Evolutionary conservation across 2,888 invertebrate species (phyloP).

Genomic region (Gandaritis pyraliata): DNA sequence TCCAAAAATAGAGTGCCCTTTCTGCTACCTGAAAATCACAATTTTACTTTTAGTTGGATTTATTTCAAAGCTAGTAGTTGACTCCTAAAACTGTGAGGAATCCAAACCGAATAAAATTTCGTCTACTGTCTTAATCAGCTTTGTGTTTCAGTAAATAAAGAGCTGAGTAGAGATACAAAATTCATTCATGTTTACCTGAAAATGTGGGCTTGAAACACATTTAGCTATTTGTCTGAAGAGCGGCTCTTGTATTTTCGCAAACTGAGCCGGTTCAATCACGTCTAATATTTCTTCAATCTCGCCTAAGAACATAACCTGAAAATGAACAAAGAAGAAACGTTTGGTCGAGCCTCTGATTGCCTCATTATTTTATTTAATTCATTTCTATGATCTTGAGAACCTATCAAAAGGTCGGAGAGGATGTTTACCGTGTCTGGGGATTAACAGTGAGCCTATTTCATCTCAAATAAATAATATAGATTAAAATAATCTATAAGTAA

Average conservation of each 20-base stretch:
- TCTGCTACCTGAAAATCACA: slow-evolving; percentile 93
- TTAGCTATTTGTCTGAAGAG: slow-evolving; percentile 99
- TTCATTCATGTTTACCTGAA: slow-evolving; percentile 90
- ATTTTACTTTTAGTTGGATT: not conserved
- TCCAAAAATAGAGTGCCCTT: slow-evolving; percentile 99
- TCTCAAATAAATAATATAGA: too few relatives aligned
- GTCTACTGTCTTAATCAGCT: too few relatives aligned
- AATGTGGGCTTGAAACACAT: slow-evolving; percentile 99
- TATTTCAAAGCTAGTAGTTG: not conserved
- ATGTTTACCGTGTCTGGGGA: too few relatives aligned
- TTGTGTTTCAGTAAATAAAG: too few relatives aligned
- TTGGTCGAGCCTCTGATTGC: not conserved
- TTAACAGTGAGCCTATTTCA: too few relatives aligned
- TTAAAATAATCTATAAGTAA: too few relatives aligned
- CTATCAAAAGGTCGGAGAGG: too few relatives aligned
- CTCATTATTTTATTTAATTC: not conserved
- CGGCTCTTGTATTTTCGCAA: slow-evolving; percentile 98
- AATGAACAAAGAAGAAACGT: slow-evolving; percentile 5
- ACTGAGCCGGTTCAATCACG: slow-evolving; percentile 99
- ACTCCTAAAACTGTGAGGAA: too few relatives aligned
- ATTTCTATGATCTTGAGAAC: too few relatives aligned
- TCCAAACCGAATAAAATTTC: too few relatives aligned
- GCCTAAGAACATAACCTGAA: slow-evolving; percentile 98
- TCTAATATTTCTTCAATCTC: slow-evolving; percentile 99
- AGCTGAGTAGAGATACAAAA: not conserved